phyloP scores from a whole-genome alignment of 2,797 vertebrate genomes.

The Gephyroberyx darwinii region DNA sequence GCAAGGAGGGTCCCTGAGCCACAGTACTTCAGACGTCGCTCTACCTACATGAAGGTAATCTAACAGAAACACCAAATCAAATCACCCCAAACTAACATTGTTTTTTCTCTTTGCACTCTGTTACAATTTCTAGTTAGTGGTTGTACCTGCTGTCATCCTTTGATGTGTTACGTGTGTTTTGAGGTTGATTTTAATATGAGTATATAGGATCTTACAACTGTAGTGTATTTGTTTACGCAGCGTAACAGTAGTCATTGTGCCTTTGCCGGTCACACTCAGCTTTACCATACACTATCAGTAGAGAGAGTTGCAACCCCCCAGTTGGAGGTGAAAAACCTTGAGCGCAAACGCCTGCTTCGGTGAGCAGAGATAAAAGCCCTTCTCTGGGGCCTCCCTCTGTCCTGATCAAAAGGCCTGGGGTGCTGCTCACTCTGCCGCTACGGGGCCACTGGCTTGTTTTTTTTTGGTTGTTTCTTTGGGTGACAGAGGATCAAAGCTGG shows the following conservation, averaged over 20 bases:
- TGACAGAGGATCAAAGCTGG: conserved; percentile 85
- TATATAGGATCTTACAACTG: conserved; percentile 10
- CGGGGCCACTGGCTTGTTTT: conserved; percentile 71
- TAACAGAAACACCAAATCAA: neutral
- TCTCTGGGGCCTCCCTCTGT: conserved; percentile 70
- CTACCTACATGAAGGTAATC: conserved; percentile 87
- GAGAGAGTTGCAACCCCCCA: conserved; percentile 42
- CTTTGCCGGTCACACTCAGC: conserved; percentile 42
- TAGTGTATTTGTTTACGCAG: conserved; percentile 46
- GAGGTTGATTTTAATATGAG: too few species aligned
- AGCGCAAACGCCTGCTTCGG: conserved; percentile 75
- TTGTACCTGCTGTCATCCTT: neutral
- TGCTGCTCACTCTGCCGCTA: conserved; percentile 75
- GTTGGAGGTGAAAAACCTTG: conserved; percentile 65
- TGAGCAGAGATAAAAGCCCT: conserved; percentile 81
- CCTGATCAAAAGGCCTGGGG: conserved; percentile 84
- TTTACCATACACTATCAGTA: conserved; percentile 50
- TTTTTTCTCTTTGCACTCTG: neutral
- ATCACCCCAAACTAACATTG: neutral
- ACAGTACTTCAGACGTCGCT: conserved; percentile 84
- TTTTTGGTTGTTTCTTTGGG: conserved; percentile 70
- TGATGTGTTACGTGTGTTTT: neutral
- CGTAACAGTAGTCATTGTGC: conserved; percentile 42
- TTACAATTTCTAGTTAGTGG: neutral
- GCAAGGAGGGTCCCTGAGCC: conserved; percentile 79